Evolutionary conservation across 2,888 invertebrate genomes (phyloP), one percentile per base, ranked within the genome.

Genomic region (Sycophila texana): DNA sequence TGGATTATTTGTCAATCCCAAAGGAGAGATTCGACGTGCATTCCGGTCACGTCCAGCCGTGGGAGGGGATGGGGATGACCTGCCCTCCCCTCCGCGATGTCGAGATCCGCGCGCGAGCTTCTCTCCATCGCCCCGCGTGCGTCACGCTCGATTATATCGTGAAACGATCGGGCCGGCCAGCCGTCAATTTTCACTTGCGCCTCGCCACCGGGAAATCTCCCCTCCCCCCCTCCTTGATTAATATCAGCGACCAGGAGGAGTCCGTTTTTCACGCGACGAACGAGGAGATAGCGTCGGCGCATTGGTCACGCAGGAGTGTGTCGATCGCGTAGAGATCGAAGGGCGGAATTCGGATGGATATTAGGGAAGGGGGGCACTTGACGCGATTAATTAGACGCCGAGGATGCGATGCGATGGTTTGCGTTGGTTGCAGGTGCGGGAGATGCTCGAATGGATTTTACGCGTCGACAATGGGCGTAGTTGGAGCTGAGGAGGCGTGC

Each of bases 141-240:
- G 75, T 73, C 68, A 80, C 75, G 77, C 75, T 75, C 68, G 68
- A 78, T 78, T 74, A 65, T 72, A 78, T 72, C 81, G 63, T 75
- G 78, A 78, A 81, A 75, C 78, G 39, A 75, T 76, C 49, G 58
- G 55, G 16, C 47, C 51, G 26, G 66, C 18, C 26, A 39, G 22
- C 39, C 22, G 61, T 63, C 80, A 77, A 80, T 80, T 80, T 80
- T 80, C 80, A 77, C 80, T 77, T 70, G 58, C 47, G 60, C 20
- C 18, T 13, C 51, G 58, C 49, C 55, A 58, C 55, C 49, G 51
- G 57, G 61, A 47, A 30, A 57, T 49, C 68, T 30, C 18, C 12
- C 16, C 47, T n/a, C n/a, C n/a, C n/a, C n/a, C n/a, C 68, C 51
- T 30, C 30, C 26, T 74, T 74, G 73, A 73, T 73, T 73, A 61